These are phyloP conservation scores for Mungos mungo DNA, from an alignment of 2,113 vertebrate species.

Conservation along the genomic window DNA sequence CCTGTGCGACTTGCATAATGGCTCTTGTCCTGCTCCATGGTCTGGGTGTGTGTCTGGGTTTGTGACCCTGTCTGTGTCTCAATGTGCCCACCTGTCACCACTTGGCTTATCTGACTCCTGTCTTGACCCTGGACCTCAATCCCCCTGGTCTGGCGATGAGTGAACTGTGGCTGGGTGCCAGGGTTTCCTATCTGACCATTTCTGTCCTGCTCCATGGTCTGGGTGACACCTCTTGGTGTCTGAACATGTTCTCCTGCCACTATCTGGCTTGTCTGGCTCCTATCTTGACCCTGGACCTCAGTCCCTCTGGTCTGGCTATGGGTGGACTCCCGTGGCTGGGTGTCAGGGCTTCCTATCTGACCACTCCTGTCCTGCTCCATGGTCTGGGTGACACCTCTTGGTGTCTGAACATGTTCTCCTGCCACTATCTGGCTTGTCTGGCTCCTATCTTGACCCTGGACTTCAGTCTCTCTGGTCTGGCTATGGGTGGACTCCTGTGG, in stretches of 20 bases:
- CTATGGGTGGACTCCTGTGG: background rate
- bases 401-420: background rate
- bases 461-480: background rate
- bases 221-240: no score
- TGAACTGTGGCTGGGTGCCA: background rate
- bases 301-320: background rate
- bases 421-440: background rate
- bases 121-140: background rate
- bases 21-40: background rate
- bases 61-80: background rate
- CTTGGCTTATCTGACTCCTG: background rate
- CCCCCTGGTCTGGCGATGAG: background rate
- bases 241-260: background rate
- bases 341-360: background rate
- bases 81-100: background rate
- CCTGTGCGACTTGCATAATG: background rate
- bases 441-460: background rate
- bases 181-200: background rate
- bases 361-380: background rate
- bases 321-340: background rate
- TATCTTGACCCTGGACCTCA: background rate
- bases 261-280: background rate
- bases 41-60: background rate
- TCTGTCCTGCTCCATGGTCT: background rate
- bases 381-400: background rate